Base-by-base conservation (phyloP, 2,888 invertebrate species). In the Nematopogon swammerdamellus region DNA sequence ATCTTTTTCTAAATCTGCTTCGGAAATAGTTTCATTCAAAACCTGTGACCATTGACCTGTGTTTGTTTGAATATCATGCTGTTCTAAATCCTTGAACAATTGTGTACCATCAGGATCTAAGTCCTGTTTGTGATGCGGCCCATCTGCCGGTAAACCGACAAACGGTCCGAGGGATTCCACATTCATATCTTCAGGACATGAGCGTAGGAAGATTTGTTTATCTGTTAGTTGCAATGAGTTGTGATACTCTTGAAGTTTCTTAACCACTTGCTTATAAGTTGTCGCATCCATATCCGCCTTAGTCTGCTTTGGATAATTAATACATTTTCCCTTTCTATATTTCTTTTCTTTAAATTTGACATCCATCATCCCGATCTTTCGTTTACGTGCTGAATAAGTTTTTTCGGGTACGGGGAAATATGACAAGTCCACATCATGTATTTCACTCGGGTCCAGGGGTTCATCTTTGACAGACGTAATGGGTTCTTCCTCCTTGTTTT, bases 301-400 rank as follows among this genome's bases (percentile, higher is more conserved):
- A 1, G 60, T 63, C 36, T 65, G 55, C 63, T 68, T 76, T 5
- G 69, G 65, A 50, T 61, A 60, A 54, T 79, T 72, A 49, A 77
- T 77, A 54, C 72, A 66, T 61, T 72, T 77, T 3, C 69, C 64
- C 60, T 74, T 74, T 54, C 72, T 64, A 47, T 72, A 73, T 51
- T 59, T 70, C 55, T 65, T 75, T 45, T 53, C 57, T 25, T 47
- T 52, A 3, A 58, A 52, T 55, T 61, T 51, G 18, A 48, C 18
- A 14, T 48, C 48, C 17, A 16, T 46, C 42, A 43, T 48, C 5
- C 17, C 18, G n/a, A 42, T 10, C 30, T 20, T 53, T 50, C 48
- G 10, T 5, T 47, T 48, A 18, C 45, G 17, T 30, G 53, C 62
- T 1, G 63, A 61, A 54, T 75, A 74, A 4, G 74, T 73, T 48